phyloP scores from a whole-genome alignment of 2,113 vertebrate genomes.

The Oriolus oriolus region DNA sequence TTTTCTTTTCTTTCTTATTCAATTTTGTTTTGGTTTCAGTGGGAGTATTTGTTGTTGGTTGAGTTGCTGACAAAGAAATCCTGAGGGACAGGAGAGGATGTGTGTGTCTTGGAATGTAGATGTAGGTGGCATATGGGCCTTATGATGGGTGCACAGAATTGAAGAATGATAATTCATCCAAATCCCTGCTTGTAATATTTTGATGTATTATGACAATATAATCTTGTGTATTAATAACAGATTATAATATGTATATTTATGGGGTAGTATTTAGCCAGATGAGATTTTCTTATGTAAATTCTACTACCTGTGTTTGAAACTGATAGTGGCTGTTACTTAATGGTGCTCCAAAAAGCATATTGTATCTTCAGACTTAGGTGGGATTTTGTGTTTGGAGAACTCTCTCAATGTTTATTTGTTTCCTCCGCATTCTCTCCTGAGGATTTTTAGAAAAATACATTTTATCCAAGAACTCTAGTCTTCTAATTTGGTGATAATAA shows the following conservation, averaged over 20 bases:
- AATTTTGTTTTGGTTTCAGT: background rate
- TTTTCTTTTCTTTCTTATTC: background rate
- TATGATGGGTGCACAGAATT: background rate
- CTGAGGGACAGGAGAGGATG: background rate
- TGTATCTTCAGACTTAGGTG: background rate
- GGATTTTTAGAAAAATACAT: background rate
- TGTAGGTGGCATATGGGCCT: background rate
- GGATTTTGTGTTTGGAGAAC: background rate
- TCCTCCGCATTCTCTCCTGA: background rate
- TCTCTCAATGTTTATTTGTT: background rate
- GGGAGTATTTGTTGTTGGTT: background rate
- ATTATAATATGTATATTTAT: background rate
- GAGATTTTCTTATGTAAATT: constrained; percentile 13
- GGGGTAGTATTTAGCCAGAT: background rate
- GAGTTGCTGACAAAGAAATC: background rate
- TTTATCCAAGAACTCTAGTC: background rate
- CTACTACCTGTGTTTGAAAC: background rate
- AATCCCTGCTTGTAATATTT: background rate
- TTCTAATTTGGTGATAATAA: background rate
- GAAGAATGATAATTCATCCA: background rate
- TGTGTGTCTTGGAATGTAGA: background rate
- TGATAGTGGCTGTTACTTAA: background rate
- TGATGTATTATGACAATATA: background rate
- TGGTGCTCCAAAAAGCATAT: background rate
- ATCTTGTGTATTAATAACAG: background rate